Evolutionary conservation across 2,113 vertebrate genomes (phyloP), one percentile per base, ranked within the genome.

Genomic region (Clarias macrocephalus): DNA sequence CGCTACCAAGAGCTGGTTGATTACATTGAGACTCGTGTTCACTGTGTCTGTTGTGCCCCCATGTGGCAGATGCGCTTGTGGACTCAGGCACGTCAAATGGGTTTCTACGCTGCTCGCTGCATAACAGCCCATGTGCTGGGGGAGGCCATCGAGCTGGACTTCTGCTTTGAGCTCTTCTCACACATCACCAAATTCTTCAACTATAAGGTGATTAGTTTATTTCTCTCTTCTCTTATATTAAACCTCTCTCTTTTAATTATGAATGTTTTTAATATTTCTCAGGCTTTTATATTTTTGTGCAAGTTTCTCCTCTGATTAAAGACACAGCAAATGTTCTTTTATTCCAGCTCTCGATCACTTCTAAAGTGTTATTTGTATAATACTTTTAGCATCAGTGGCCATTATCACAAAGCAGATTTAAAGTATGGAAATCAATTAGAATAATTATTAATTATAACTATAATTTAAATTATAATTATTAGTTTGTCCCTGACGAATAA

Each of bases 51-150:
- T 70, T 48, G n/a, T 62, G 23, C 42, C 6, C 70, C 88, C 88
- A 89, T 52, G 73, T 87, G 19, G 37, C 0, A 99, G 98, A 99
- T 99, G 98, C 96, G 98, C 62, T 92, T 99, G 84, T 99, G 98
- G 98, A 99, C 97, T 1, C 98, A 99, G 59, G 98, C 98, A 0
- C 96, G 98, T 88, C 98, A 99, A 94, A 99, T 99, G 98, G 98
- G 98, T 48, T 99, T 96, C 95, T 95, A 97, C 1, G 96, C 97
- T 0, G 98, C 96, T 0, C 97, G 96, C 86, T 99, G 97, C 91
- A 97, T 99, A 92, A 94, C 94, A 0, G 97, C 98, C 0, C 94
- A 96, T 0, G 23, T 88, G 37, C 87, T 85, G 18, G 95, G 95
- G 3, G 94, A 97, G 42, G 28, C 93, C 0, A 88, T 95, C 19